phyloP scores from a whole-genome alignment of 2,888 invertebrate genomes.

The Adineta ricciae region DNA sequence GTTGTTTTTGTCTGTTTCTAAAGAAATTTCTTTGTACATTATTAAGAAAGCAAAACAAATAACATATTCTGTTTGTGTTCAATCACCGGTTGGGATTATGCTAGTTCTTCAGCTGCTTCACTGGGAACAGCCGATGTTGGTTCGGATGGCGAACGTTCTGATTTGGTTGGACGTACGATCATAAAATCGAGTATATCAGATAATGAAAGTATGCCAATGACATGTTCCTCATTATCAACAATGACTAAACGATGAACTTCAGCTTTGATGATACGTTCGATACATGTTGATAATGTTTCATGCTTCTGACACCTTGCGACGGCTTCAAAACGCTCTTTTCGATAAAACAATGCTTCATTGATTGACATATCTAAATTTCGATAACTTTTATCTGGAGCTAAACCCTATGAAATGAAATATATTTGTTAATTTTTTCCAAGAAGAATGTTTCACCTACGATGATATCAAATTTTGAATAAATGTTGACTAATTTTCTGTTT shows the following conservation, averaged over 20 bases:
- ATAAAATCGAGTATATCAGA: conserved; percentile 82
- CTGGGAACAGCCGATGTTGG: neutral
- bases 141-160: neutral
- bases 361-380: conserved; percentile 86
- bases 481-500: conserved; percentile 79
- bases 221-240: conserved; percentile 77
- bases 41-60: neutral
- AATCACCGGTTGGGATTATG: too few species aligned
- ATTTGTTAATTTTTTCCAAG: neutral
- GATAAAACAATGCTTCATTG: conserved; percentile 79
- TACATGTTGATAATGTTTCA: conserved; percentile 74
- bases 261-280: conserved; percentile 87
- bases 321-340: conserved; percentile 85
- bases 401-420: conserved; percentile 62
- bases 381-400: conserved; percentile 94
- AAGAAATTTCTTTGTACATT: too few species aligned
- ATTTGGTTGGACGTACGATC: conserved; percentile 52
- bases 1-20: too few species aligned
- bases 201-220: conserved; percentile 84
- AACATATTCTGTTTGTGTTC: neutral
- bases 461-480: conserved; percentile 97
- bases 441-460: conserved; percentile 63
- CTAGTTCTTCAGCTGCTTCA: neutral
- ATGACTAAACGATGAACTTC: conserved; percentile 92
- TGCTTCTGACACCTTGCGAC: conserved; percentile 83